These are phyloP conservation scores for Coluber constrictor DNA, from an alignment of 2,797 vertebrate species.

Conservation along the genomic window DNA sequence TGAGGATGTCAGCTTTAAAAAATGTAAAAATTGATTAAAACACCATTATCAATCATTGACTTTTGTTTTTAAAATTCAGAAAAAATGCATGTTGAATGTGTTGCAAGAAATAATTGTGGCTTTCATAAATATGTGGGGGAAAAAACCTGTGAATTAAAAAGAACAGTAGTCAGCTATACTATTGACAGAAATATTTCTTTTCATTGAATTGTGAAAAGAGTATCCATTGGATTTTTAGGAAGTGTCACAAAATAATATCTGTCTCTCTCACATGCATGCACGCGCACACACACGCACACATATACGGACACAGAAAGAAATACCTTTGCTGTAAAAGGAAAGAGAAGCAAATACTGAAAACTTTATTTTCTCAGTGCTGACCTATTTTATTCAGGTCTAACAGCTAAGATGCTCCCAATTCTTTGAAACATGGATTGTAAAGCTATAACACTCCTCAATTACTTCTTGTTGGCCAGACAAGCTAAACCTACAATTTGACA, in stretches of 20 bases:
- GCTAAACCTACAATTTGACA: constrained; percentile 76
- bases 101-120: not conserved
- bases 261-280: not conserved
- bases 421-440: constrained; percentile 66
- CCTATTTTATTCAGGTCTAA: constrained; percentile 75
- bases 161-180: not conserved
- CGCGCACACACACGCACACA: accelerated
- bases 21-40: not conserved
- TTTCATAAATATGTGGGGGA: not conserved
- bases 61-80: not conserved
- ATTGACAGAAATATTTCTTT: not conserved
- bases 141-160: not conserved
- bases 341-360: constrained; percentile 49
- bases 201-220: not conserved
- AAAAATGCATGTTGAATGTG: not conserved
- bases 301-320: constrained; percentile 9
- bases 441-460: constrained; percentile 74
- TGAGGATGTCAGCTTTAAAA: not conserved
- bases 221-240: not conserved
- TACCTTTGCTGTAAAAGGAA: constrained; percentile 37
- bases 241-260: constrained; percentile 18
- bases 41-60: not conserved
- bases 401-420: constrained; percentile 71
- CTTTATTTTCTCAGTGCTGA: constrained; percentile 69
- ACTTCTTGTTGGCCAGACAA: constrained; percentile 72